phyloP scores from a whole-genome alignment of 2,888 invertebrate genomes.

The Parnassius glacialis region DNA sequence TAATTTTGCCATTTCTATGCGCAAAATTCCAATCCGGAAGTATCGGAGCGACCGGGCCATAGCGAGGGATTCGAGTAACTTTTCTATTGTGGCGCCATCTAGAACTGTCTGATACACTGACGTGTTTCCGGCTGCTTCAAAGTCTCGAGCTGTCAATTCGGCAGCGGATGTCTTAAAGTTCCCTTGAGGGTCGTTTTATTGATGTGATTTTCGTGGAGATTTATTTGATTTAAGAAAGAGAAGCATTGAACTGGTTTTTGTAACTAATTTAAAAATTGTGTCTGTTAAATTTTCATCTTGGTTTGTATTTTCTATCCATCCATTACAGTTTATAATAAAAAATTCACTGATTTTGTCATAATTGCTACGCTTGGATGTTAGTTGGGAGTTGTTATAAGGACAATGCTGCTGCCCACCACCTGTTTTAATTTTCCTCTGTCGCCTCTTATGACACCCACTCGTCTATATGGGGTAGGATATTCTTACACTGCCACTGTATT shows the following conservation, averaged over 20 bases:
- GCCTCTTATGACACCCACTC: too few relatives aligned
- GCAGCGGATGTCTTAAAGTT: conserved; percentile 67
- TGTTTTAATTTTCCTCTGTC: too few relatives aligned
- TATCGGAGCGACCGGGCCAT: conserved; percentile 49
- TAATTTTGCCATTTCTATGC: conserved; percentile 80
- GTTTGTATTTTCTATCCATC: too few relatives aligned
- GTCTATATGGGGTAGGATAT: too few relatives aligned
- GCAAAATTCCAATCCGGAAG: conserved; percentile 66
- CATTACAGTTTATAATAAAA: too few relatives aligned
- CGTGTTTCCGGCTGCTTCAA: conserved; percentile 76
- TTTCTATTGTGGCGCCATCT: conserved; percentile 75
- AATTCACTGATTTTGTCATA: too few relatives aligned
- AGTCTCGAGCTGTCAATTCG: conserved; percentile 72
- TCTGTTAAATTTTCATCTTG: too few relatives aligned
- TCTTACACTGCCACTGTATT: too few relatives aligned
- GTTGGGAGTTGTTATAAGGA: too few relatives aligned
- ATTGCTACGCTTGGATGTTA: too few relatives aligned
- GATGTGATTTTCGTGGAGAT: conserved; percentile 56
- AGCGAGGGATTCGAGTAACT: conserved; percentile 56
- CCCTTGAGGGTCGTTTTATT: conserved; percentile 74
- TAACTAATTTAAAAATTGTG: neutral
- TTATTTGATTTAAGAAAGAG: conserved; percentile 51
- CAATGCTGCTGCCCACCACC: too few relatives aligned
- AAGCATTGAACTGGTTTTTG: neutral
- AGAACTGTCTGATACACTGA: conserved; percentile 73